These are phyloP conservation scores for Peromyscus maniculatus DNA, from an alignment of 2,113 vertebrate species.

Conservation along the genomic window DNA sequence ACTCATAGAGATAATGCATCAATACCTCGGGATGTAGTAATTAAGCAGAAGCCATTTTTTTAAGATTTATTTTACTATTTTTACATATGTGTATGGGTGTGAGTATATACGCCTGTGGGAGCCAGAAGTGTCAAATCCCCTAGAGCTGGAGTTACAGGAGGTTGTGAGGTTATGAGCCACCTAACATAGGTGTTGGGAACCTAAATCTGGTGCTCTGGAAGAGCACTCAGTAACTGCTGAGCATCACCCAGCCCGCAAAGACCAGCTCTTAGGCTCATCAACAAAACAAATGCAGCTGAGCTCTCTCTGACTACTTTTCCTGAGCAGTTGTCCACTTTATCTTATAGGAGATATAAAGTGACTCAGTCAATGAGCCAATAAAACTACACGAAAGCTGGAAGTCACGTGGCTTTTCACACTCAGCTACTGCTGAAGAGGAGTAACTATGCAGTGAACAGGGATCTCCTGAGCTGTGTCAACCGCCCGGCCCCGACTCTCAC, in stretches of 20 bases:
- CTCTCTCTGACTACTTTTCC: background rate
- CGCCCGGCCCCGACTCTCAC: background rate
- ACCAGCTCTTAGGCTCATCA: background rate
- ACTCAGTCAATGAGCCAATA: background rate
- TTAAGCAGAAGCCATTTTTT: background rate
- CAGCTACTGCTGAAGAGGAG: background rate
- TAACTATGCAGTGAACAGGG: background rate
- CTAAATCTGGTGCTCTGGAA: background rate
- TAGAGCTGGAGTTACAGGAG: background rate
- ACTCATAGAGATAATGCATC: background rate
- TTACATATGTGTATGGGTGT: background rate
- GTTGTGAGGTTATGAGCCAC: background rate
- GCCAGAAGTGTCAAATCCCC: background rate
- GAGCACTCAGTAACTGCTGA: background rate
- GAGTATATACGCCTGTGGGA: background rate
- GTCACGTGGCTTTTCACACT: background rate
- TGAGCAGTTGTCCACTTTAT: background rate
- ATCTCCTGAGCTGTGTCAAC: background rate
- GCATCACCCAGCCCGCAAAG: background rate
- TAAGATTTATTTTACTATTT: background rate
- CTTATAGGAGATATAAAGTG: background rate
- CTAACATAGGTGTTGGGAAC: background rate
- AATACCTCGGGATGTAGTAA: background rate
- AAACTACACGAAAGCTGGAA: background rate
- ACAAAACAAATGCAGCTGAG: background rate